Evolutionary conservation across 1,140 invertebrate genomes (phyloP).

Genomic region (Achatina immaculata): DNA sequence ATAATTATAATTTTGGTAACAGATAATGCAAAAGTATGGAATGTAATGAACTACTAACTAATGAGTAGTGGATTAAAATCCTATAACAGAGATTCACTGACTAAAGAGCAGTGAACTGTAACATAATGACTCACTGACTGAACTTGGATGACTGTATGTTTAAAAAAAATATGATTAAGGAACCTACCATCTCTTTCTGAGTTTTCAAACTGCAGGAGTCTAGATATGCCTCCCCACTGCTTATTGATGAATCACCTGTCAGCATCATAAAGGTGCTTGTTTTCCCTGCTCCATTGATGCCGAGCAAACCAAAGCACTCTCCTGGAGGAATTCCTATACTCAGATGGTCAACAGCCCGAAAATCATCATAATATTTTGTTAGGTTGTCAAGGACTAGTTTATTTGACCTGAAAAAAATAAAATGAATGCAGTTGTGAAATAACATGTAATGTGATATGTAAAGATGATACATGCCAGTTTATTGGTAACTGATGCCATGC

Average conservation of each 20-base stretch:
- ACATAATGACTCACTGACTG: too few species aligned
- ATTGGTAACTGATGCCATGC: too few species aligned
- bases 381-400: conserved; percentile 46
- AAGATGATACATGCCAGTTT: too few species aligned
- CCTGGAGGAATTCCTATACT: conserved; percentile 77
- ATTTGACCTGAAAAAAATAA: conserved; percentile 30
- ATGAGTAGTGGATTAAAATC: too few species aligned
- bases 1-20: too few species aligned
- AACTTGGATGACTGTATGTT: too few species aligned
- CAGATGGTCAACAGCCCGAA: conserved; percentile 81
- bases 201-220: conserved; percentile 53
- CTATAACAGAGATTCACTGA: too few species aligned
- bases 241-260: conserved; percentile 57
- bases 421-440: not conserved
- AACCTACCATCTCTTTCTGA: conserved; percentile 71
- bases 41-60: too few species aligned
- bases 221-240: conserved; percentile 60
- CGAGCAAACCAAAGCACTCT: conserved; percentile 90
- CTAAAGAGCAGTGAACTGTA: too few species aligned
- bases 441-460: too few species aligned
- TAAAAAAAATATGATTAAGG: too few species aligned
- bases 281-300: conserved; percentile 73
- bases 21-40: too few species aligned
- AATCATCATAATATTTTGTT: conserved; percentile 76
- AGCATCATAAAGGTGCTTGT: conserved; percentile 70